These are phyloP conservation scores for Molossus molossus DNA, from an alignment of 2,797 vertebrate species.

Conservation along the genomic window DNA sequence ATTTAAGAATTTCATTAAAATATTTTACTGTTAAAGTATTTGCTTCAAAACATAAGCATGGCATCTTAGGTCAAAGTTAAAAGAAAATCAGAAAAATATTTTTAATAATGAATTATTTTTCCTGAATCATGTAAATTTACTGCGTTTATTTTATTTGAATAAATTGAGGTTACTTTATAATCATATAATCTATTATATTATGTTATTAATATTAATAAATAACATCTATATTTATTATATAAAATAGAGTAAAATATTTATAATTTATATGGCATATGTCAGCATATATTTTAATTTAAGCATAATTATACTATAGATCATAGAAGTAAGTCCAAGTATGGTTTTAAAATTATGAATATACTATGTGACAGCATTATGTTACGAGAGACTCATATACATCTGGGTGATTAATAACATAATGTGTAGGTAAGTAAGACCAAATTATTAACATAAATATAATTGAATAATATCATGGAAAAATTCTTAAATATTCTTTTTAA, in stretches of 20 bases:
- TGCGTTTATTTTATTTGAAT: not conserved
- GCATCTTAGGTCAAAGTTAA: not conserved
- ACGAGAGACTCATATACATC: not conserved
- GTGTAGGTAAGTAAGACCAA: not conserved
- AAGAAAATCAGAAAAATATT: not conserved
- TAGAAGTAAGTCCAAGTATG: not conserved
- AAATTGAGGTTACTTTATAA: not conserved
- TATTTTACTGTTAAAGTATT: not conserved
- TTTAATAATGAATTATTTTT: not conserved
- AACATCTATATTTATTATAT: not conserved
- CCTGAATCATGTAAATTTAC: not conserved
- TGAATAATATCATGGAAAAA: not conserved
- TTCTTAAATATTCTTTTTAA: not conserved
- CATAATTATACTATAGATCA: not conserved
- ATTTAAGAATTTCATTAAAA: not conserved
- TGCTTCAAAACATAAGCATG: not conserved
- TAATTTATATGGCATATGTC: not conserved
- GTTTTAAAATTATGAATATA: not conserved
- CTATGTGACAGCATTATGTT: not conserved
- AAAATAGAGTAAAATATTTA: not conserved
- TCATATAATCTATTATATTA: not conserved
- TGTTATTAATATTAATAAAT: not conserved
- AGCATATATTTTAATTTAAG: not conserved
- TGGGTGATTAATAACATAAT: not conserved
- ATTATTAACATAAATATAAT: constrained; percentile 43